Evolutionary conservation across 2,888 invertebrate species (phyloP), one percentile per base, ranked within the genome.

Genomic region (Caprella mutica): DNA sequence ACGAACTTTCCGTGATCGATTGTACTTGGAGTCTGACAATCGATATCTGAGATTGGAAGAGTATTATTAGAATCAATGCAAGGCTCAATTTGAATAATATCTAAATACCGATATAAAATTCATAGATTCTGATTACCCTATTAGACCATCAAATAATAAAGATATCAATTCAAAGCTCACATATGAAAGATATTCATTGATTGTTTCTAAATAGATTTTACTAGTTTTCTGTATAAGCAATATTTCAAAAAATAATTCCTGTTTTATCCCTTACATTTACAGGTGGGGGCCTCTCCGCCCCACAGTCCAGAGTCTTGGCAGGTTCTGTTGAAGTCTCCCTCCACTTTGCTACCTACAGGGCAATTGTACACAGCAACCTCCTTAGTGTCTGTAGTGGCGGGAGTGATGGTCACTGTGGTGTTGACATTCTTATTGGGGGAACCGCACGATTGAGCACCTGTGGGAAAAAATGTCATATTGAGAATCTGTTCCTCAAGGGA

Each of bases 251-350:
- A n/a, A n/a, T n/a, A n/a, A n/a, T n/a, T n/a, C n/a, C n/a, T n/a
- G n/a, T n/a, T n/a, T n/a, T n/a, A n/a, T n/a, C n/a, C n/a, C 81
- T 80, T 77, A 90, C 90, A 90, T 81, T 85, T 86, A 72, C 91
- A 92, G 56, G 81, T 80, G 1, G 91, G 90, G 1, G 90, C 82
- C 1, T 74, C 70, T 2, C 84, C 86, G 35, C 84, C 85, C 91
- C 91, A 92, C 69, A 85, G 84, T 1, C 91, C 91, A 68, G 82
- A 81, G 9, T 73, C 71, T 52, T 79, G 79, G 71, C 91, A 91
- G 35, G 78, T 78, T 67, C 90, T 78, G 39, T 74, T 78, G 56
- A 75, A 74, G 65, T 80, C 77, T 29, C 90, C 91, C 8, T 85
- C 71, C 3, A 90, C 76, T 78, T 83, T 84, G 70, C 86, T 84